These are phyloP conservation scores for Clistopyga incitator DNA, from an alignment of 2,888 invertebrate genomes.

Conservation along the genomic window DNA sequence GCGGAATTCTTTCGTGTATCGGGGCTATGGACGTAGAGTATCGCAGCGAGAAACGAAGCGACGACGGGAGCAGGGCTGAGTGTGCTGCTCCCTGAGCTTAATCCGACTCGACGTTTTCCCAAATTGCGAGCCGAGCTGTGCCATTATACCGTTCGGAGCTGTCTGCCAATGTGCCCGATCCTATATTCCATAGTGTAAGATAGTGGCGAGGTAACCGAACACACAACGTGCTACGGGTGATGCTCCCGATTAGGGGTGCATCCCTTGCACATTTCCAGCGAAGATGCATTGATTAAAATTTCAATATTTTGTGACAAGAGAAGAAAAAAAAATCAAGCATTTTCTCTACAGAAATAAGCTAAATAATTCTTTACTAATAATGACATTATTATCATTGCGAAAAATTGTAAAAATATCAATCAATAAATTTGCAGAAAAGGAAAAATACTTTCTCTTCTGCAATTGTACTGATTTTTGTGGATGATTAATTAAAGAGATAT, in stretches of 20 bases:
- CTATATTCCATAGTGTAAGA: conserved; percentile 2
- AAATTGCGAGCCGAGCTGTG: conserved; percentile 39
- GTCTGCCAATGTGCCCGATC: conserved; percentile 22
- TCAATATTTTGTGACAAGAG: too few species aligned
- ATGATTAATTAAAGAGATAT: too few species aligned
- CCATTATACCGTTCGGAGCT: conserved; percentile 33
- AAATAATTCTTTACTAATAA: too few species aligned
- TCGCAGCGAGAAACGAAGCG: conserved; percentile 32
- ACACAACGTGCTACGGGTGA: not conserved
- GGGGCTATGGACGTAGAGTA: conserved; percentile 6
- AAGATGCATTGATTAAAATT: too few species aligned
- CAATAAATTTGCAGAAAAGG: too few species aligned
- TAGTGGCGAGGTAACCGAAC: not conserved
- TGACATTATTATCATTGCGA: too few species aligned
- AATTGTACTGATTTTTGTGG: too few species aligned
- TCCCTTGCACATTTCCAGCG: too few species aligned
- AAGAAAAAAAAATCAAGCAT: too few species aligned
- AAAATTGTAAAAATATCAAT: too few species aligned
- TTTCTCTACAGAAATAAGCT: too few species aligned
- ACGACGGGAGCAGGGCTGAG: conserved; percentile 34
- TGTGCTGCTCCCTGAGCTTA: conserved; percentile 35
- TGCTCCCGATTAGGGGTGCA: not conserved
- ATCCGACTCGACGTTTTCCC: conserved; percentile 59
- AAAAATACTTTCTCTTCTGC: too few species aligned
- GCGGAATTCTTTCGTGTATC: conserved; percentile 20